A percentile compares a stretch with the other conserved stretches of the same genome.
Conservation (phyloP, 2,888 invertebrate species). For the Molanna angustata region DNA sequence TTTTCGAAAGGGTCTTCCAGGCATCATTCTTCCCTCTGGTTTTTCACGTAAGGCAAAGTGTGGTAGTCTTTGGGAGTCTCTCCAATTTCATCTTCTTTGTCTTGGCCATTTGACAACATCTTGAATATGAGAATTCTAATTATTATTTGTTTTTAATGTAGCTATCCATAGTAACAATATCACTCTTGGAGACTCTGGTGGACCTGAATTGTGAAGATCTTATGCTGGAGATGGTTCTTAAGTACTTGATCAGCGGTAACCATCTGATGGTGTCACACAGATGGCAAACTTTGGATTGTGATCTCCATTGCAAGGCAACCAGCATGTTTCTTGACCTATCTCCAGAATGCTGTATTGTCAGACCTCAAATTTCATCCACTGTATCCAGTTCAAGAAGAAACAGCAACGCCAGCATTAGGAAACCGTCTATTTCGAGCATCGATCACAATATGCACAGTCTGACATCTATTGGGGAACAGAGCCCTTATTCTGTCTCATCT, state of each 20-base stretch:
- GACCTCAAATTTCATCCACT: constrained; percentile 6
- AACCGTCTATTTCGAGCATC: constrained; percentile 24
- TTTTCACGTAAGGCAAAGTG: too few species aligned
- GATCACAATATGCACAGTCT: constrained; percentile 25
- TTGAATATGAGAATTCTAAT: not conserved
- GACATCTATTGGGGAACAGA: constrained; percentile 23
- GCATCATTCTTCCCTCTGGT: too few species aligned
- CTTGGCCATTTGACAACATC: too few species aligned
- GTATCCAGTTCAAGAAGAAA: constrained; percentile 31
- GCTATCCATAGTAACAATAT: constrained; percentile 84
- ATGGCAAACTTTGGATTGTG: constrained; percentile 43
- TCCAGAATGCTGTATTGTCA: constrained; percentile 60
- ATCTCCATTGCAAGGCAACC: constrained; percentile 47
- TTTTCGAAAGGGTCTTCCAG: too few species aligned
- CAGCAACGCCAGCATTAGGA: constrained; percentile 37
- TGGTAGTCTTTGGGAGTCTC: too few species aligned
- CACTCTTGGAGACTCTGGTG: constrained; percentile 86
- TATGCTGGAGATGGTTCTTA: constrained; percentile 87
- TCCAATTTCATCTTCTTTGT: too few species aligned
- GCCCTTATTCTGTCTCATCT: constrained; percentile 4
- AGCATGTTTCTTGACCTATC: constrained; percentile 47
- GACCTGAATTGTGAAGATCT: constrained; percentile 95
- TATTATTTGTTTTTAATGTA: constrained; percentile 38
- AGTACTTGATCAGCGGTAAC: constrained; percentile 62
- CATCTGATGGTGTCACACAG: constrained; percentile 43